Conservation (phyloP, 2,888 invertebrate species). For the Pilophorus perplexus region DNA sequence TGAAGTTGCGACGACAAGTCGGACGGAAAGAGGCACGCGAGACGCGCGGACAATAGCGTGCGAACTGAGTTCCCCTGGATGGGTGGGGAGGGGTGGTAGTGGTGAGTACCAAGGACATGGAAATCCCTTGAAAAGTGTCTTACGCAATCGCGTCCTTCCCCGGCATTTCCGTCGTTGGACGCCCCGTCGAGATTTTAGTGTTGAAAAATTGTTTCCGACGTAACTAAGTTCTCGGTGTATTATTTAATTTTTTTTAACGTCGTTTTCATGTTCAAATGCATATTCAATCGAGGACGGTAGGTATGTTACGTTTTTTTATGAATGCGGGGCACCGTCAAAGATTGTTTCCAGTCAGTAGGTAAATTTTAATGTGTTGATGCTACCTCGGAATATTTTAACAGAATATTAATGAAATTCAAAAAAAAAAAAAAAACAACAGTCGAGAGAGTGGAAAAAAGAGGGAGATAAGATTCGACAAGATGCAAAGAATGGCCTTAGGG, state of each 20-base stretch:
- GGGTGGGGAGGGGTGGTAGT: neutral
- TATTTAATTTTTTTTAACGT: no score
- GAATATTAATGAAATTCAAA: conserved; percentile 3
- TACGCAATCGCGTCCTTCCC: conserved; percentile 11
- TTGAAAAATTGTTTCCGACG: no score
- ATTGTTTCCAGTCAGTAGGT: no score
- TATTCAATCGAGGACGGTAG: no score
- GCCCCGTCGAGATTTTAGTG: no score
- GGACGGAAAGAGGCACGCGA: neutral
- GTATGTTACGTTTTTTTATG: no score
- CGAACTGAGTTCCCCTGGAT: neutral
- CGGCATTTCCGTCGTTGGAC: no score
- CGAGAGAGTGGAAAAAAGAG: neutral
- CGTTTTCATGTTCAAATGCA: no score
- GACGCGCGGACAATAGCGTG: neutral
- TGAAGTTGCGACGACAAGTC: no score
- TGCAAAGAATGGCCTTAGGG: neutral
- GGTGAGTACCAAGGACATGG: conserved; percentile 15
- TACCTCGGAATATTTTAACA: conserved; percentile 14
- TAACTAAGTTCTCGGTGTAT: no score
- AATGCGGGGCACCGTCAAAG: no score
- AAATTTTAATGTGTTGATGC: no score
- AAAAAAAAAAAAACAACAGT: neutral
- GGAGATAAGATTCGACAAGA: conserved; percentile 4
- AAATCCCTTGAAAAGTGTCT: conserved; percentile 20